These are phyloP conservation scores for Cyanoramphus novaezelandiae DNA, from an alignment of 2,113 vertebrate species.

Conservation along the genomic window DNA sequence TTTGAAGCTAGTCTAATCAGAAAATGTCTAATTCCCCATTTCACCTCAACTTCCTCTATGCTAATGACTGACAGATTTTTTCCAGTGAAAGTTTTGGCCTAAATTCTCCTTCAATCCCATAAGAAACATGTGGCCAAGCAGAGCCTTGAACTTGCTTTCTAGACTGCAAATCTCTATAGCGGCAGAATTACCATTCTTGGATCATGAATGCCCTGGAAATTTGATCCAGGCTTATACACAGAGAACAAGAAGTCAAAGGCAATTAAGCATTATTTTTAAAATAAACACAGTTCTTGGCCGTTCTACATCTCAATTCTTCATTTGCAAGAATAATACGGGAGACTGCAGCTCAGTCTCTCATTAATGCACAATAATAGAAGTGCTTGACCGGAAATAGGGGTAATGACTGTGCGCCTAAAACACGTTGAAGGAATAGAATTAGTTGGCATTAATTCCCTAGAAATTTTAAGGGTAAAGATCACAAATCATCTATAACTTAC, in stretches of 20 bases:
- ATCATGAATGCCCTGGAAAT: neutral
- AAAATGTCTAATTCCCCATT: neutral
- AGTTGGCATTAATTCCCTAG: neutral
- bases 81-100: neutral
- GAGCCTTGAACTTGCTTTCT: neutral
- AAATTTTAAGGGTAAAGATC: neutral
- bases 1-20: neutral
- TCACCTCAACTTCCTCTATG: neutral
- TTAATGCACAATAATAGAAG: neutral
- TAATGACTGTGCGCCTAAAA: neutral
- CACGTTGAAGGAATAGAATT: neutral
- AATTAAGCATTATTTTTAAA: slow-evolving; percentile 15
- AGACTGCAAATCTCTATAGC: neutral
- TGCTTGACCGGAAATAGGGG: neutral
- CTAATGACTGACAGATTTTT: neutral
- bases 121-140: neutral
- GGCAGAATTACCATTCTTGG: neutral
- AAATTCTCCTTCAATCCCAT: neutral
- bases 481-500: neutral
- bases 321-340: neutral
- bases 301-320: neutral
- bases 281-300: neutral
- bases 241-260: neutral
- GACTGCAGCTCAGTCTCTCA: neutral
- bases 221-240: neutral